Percentiles rank a stretch among this genome's conserved stretches.
Conservation (phyloP, 2,113 vertebrate species). For the Bagarius yarrelli region DNA sequence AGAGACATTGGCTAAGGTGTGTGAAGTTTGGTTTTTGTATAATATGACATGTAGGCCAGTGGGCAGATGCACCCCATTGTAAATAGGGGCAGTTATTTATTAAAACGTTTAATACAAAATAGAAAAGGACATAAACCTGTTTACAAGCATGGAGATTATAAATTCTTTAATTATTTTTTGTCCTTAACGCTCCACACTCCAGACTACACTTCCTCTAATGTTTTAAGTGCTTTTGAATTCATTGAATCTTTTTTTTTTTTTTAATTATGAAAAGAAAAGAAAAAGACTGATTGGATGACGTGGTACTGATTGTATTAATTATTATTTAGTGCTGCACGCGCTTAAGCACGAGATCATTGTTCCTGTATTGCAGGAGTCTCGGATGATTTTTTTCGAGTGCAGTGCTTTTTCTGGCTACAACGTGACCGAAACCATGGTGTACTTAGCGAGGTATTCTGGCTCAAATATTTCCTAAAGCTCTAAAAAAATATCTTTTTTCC, state of each 20-base stretch:
- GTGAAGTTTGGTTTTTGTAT: conserved; percentile 19
- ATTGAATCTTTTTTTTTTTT: not conserved
- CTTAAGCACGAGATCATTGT: not conserved
- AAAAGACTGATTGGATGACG: not conserved
- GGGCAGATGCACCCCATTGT: not conserved
- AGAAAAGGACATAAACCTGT: not conserved
- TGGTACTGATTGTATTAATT: not conserved
- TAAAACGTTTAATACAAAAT: too few relatives aligned
- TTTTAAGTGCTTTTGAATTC: conserved; percentile 20
- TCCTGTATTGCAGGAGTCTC: conserved; percentile 72
- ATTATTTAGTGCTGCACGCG: not conserved
- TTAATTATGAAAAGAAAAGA: not conserved
- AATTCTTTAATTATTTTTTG: conserved; percentile 6
- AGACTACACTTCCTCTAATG: conserved; percentile 34
- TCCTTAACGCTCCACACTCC: conserved; percentile 16
- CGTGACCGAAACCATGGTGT: conserved; percentile 74
- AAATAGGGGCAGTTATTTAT: not conserved
- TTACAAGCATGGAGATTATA: not conserved
- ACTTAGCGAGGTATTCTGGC: conserved; percentile 80
- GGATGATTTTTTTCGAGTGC: conserved; percentile 86
- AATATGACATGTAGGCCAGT: not conserved
- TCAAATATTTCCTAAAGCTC: not conserved
- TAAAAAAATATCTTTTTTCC: too few relatives aligned
- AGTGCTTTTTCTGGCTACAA: conserved; percentile 85
- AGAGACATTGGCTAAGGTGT: conserved; percentile 84